These are phyloP conservation scores for Tinea pellionella DNA, from an alignment of 2,888 invertebrate species.

Conservation along the genomic window DNA sequence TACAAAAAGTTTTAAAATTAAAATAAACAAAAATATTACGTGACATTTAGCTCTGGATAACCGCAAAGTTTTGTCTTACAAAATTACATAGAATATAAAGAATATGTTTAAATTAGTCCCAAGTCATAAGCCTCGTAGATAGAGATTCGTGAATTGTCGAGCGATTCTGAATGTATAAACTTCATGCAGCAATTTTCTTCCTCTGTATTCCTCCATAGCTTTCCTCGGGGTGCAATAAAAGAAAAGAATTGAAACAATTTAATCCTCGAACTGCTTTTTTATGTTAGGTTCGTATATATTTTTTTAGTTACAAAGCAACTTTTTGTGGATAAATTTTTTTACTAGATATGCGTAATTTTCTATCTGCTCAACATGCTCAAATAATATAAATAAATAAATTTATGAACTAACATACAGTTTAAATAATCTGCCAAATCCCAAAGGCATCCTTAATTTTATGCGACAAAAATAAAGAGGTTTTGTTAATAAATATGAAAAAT, in stretches of 20 bases:
- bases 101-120: neutral
- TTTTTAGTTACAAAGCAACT: neutral
- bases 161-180: neutral
- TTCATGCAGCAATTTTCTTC: conserved; percentile 5
- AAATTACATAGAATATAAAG: neutral
- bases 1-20: too few relatives aligned
- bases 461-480: neutral
- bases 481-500: neutral
- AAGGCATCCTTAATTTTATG: neutral
- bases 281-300: conserved; percentile 18
- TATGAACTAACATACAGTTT: too few relatives aligned
- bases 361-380: too few relatives aligned
- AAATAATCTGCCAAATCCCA: neutral
- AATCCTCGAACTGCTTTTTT: conserved; percentile 28
- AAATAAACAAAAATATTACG: too few relatives aligned
- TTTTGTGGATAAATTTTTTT: too few relatives aligned
- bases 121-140: neutral
- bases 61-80: neutral
- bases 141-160: neutral
- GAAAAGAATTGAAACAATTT: conserved; percentile 37
- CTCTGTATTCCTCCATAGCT: conserved; percentile 8
- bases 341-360: too few relatives aligned
- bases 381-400: too few relatives aligned
- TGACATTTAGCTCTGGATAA: too few relatives aligned
- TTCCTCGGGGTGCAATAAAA: conserved; percentile 32